Base-by-base conservation (phyloP, 1,140 invertebrate genomes). In the Caenorhabditis tropicalis region DNA sequence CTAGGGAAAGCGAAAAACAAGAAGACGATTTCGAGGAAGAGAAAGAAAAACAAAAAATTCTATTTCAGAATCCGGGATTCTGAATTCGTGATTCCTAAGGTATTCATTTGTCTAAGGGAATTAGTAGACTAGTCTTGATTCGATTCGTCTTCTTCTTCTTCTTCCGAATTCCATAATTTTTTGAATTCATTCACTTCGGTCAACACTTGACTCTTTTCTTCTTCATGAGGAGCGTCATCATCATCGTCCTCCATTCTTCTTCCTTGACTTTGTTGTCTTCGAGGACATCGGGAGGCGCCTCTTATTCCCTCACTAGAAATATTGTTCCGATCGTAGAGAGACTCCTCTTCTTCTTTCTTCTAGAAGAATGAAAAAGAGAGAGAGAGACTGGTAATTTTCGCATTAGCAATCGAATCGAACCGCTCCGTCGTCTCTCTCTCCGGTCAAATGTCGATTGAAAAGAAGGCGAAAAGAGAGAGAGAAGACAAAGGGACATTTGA, bases 351-450 rank as follows among this genome's bases (percentile, higher is more conserved):
- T 51, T 51, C 16, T 51, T 51, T 19, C 7, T 19, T 36, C 5
- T 9, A 74, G 65, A 74, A 43, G n/a, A 43, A 24, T 19, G 43
- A 65, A 31, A 65, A 27, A 36, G 31, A 10, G 58, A 19, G 24
- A 43, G 65, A 74, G 65, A 74, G 65, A 74, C 65, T 74, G 65
- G 65, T 74, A 74, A 74, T 74, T 74, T 74, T 74, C 65, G 65
- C 65, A 74, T 74, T 74, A 74, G 65, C 65, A 74, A 74, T 74
- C 65, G 65, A 74, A 74, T 74, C 65, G 65, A 74, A 74, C 36
- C 65, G 65, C 33, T n/a, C 31, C 24, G 24, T 9, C 9, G 56
- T n/a, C n/a, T n/a, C n/a, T n/a, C n/a, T 70, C 60, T 36, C 31
- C 58, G 29, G 9, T 36, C 24, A 51, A 51, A 51, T 51, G 27